A percentile compares a stretch with the other conserved stretches of the same genome.
phyloP scores from a whole-genome alignment of 53 echinoderm and acorn worm genomes.

The Pentamera pediparva region DNA sequence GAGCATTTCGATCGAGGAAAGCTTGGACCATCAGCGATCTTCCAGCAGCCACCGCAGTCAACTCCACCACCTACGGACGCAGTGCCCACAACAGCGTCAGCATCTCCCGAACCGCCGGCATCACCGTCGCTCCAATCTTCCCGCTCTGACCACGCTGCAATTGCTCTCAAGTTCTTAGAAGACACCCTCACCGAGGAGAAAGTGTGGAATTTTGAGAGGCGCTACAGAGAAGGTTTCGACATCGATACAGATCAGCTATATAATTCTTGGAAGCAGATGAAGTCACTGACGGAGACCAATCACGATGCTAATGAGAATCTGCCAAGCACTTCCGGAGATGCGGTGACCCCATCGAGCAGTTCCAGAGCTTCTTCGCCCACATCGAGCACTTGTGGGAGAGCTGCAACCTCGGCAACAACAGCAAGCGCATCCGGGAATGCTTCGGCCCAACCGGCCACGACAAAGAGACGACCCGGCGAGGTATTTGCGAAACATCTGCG shows the following conservation, averaged over 20 bases:
- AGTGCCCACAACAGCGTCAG: too few species aligned
- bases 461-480: neutral
- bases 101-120: neutral
- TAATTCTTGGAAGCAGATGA: neutral
- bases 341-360: neutral
- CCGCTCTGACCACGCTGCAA: neutral
- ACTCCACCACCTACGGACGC: too few species aligned
- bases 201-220: neutral
- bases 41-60: too few species aligned
- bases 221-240: too few species aligned
- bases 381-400: neutral
- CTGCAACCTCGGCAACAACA: neutral
- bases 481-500: slow-evolving; percentile 2
- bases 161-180: neutral
- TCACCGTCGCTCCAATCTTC: neutral
- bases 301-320: neutral
- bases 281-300: neutral
- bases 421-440: slow-evolving; percentile 3
- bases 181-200: too few species aligned
- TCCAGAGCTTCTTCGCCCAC: neutral
- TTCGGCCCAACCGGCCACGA: neutral
- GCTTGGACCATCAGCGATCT: too few species aligned
- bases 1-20: too few species aligned
- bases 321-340: neutral
- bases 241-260: neutral